Evolutionary conservation across 2,888 invertebrate genomes (phyloP).

Genomic region (Acrocyrtus sp.): DNA sequence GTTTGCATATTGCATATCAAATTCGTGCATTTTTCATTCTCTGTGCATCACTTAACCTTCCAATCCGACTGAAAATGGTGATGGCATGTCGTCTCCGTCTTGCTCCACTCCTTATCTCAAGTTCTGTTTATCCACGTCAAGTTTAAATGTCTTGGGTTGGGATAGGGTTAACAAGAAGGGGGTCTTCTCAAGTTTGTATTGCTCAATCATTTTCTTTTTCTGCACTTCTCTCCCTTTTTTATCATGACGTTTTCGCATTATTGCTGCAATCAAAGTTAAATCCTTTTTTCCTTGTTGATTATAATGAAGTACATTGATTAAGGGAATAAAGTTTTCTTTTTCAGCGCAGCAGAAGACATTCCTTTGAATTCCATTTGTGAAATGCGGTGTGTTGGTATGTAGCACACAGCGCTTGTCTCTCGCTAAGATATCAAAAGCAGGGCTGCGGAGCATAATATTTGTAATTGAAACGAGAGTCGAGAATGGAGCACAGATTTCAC

Average conservation of each 20-base stretch:
- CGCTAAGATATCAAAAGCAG: too few species aligned
- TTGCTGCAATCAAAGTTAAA: too few species aligned
- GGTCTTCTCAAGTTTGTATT: not conserved
- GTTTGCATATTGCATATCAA: constrained; percentile 38
- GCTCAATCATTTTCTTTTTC: not conserved
- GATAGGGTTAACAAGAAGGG: constrained; percentile 27
- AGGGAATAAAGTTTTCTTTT: too few species aligned
- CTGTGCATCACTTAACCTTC: constrained; percentile 40
- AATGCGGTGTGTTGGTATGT: too few species aligned
- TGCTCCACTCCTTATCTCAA: constrained; percentile 41
- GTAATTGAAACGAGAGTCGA: too few species aligned
- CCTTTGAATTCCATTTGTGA: too few species aligned
- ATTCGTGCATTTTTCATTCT: constrained; percentile 33
- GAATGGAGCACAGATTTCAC: too few species aligned
- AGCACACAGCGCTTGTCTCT: too few species aligned
- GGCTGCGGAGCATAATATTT: too few species aligned
- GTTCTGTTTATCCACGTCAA: constrained; percentile 11
- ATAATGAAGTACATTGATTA: too few species aligned
- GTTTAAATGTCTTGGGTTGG: constrained; percentile 21
- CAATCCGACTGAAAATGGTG: constrained; percentile 32
- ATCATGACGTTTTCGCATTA: not conserved
- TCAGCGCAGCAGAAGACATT: too few species aligned
- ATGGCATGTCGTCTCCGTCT: constrained; percentile 25
- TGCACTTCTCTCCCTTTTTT: not conserved
- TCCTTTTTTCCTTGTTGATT: constrained; percentile 1